A percentile compares a stretch with the other conserved stretches of the same genome.
Evolutionary conservation across 2,113 vertebrate species (phyloP).

Genomic region (Corythornis cristatus): DNA sequence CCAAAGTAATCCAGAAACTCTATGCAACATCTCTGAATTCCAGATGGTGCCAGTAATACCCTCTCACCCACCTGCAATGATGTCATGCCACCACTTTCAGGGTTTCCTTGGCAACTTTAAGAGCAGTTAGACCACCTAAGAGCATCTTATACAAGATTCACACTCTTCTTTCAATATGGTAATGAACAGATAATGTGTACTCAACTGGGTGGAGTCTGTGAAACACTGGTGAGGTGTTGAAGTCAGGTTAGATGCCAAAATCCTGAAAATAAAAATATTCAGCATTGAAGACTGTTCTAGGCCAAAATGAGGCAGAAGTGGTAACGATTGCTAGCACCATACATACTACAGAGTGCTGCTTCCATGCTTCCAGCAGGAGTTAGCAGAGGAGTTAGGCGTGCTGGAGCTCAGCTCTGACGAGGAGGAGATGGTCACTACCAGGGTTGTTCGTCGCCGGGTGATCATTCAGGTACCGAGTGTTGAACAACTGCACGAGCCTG

Average conservation of each 20-base stretch:
- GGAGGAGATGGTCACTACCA: constrained; percentile 93
- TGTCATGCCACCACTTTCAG: not conserved
- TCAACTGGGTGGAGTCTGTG: not conserved
- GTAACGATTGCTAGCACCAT: not conserved
- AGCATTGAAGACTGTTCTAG: not conserved
- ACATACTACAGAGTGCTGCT: constrained; percentile 55
- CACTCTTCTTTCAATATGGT: not conserved
- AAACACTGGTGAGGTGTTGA: too few relatives aligned
- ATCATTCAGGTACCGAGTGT: constrained; percentile 91
- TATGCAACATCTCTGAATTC: not conserved
- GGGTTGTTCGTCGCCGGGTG: constrained; percentile 92
- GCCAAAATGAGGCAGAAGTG: not conserved
- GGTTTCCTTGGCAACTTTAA: not conserved
- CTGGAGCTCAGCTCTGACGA: constrained; percentile 92
- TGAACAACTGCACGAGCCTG: constrained; percentile 1
- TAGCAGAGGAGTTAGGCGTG: constrained; percentile 89
- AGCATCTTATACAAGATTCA: not conserved
- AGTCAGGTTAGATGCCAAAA: not conserved
- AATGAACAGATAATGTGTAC: not conserved
- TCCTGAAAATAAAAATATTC: not conserved
- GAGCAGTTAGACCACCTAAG: not conserved
- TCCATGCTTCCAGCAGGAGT: constrained; percentile 87
- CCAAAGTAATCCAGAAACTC: not conserved
- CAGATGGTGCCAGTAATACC: not conserved
- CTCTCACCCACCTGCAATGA: not conserved